Percentiles rank a stretch among this genome's conserved stretches.
Evolutionary conservation across 2,888 invertebrate genomes (phyloP).

Genomic region (Dynastes hyllus): DNA sequence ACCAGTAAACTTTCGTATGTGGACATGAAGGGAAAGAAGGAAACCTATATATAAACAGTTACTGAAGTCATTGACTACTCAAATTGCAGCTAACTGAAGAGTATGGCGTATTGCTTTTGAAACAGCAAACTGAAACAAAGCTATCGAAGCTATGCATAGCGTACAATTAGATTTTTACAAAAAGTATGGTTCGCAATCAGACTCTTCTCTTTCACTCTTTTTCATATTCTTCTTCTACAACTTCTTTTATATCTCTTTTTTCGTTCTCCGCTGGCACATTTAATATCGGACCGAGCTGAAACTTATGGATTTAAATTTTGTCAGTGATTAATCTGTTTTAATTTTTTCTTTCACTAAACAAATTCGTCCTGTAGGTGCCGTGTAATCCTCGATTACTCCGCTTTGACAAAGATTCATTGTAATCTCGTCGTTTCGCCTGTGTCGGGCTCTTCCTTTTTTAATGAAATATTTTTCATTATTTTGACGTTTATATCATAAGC

Average conservation of each 20-base stretch:
- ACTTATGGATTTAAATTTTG: constrained; percentile 47
- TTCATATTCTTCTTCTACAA: background rate
- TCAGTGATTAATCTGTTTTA: constrained; percentile 57
- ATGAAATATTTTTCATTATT: constrained; percentile 58
- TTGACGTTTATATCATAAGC: constrained; percentile 56
- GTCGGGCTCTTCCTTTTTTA: constrained; percentile 43
- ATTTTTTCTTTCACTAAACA: constrained; percentile 56
- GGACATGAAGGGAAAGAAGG: no score
- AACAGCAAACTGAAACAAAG: no score
- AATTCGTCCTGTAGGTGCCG: constrained; percentile 56
- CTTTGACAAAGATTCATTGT: constrained; percentile 58
- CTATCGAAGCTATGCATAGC: no score
- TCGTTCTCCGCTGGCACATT: constrained; percentile 11
- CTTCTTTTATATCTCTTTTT: background rate
- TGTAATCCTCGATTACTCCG: constrained; percentile 59
- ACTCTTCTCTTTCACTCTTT: background rate
- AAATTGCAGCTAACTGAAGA: no score
- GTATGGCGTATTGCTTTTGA: no score
- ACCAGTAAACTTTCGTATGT: no score
- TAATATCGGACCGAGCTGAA: constrained; percentile 42
- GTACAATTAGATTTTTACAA: no score
- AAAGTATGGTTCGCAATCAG: background rate
- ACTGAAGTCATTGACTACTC: no score
- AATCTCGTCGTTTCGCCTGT: constrained; percentile 53
- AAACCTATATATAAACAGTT: no score